Percentiles rank a stretch among this genome's conserved stretches.
These are phyloP conservation scores for Syncerus caffer DNA, from an alignment of 2,797 vertebrate genomes.

Conservation along the genomic window DNA sequence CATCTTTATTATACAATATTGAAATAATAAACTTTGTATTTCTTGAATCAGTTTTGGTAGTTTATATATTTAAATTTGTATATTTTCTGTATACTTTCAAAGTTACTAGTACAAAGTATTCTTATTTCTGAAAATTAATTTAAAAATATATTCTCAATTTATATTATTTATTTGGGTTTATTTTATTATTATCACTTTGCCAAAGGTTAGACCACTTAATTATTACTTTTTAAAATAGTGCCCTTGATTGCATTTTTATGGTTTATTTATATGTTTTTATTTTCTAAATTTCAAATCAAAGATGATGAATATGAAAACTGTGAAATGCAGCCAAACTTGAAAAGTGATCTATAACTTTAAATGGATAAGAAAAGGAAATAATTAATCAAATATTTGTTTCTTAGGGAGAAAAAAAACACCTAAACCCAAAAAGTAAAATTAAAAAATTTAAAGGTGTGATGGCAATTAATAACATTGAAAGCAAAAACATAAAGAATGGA, in stretches of 20 bases:
- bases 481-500: neutral
- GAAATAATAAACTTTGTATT: neutral
- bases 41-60: neutral
- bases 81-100: neutral
- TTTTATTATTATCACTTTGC: neutral
- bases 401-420: neutral
- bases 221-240: neutral
- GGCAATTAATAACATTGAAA: neutral
- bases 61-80: neutral
- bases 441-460: neutral
- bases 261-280: neutral
- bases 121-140: neutral
- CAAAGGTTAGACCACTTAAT: neutral
- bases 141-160: neutral
- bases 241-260: neutral
- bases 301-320: neutral
- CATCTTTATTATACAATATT: neutral
- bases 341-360: neutral
- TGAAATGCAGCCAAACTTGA: neutral
- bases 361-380: neutral
- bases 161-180: neutral
- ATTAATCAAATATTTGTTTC: neutral
- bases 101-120: neutral
- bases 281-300: neutral
- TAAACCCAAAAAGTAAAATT: neutral